Evolutionary conservation across 1,140 invertebrate species (phyloP), one percentile per base, ranked within the genome.

Genomic region (Notospermus geniculatus): DNA sequence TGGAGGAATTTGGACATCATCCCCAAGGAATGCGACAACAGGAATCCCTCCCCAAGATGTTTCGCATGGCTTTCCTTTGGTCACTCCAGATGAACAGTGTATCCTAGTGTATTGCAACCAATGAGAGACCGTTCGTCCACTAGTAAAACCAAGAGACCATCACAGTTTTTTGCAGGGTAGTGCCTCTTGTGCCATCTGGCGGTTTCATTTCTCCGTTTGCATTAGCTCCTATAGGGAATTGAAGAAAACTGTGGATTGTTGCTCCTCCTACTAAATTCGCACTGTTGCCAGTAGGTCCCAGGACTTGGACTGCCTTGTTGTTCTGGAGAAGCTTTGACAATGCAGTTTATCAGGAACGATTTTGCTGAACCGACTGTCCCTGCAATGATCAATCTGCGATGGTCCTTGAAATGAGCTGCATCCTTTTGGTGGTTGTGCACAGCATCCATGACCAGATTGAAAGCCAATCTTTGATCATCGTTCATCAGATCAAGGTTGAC

Each of bases 121-220:
- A 67, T 63, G 2, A 70, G 23, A 1, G 65, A 70, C 25, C 65
- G 55, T 64, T 70, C 61, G 62, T 70, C 68, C 23, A 70, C 46
- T 43, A 67, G 36, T 13, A 70, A 36, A 17, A 57, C 65, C 32
- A 58, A 22, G 15, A 67, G 4, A 32, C 36, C 43, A 25, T 54
- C 17, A 41, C 39, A 61, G 53, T 63, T 66, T 39, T 19, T 36
- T 65, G 63, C 7, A 68, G 41, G 1, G 17, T 25, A 56, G 61
- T n/a, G 1, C 60, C 63, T 9, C 9, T 59, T 27, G 23, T 17
- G 2, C 63, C 59, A 30, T 64, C 30, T 25, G 62, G 64, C 0
- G 32, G 45, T 32, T 13, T 58, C 59, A 68, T 59, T 46, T 68
- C 63, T 22, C 39, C 61, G 11, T 32, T 46, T 5, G n/a, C 25